Evolutionary conservation across 2,113 vertebrate genomes (phyloP).

Genomic region (Canis aureus): DNA sequence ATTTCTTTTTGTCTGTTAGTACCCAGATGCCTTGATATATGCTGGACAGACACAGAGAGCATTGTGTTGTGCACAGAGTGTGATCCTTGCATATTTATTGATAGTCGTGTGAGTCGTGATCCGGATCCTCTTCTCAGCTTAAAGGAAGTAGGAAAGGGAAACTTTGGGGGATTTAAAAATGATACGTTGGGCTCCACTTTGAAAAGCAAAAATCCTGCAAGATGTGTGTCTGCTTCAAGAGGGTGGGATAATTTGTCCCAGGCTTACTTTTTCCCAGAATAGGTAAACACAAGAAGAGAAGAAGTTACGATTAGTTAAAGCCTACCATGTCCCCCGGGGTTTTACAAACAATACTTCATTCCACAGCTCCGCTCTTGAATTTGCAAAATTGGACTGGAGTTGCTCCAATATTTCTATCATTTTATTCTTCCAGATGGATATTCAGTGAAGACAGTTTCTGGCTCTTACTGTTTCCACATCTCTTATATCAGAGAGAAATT

Average conservation of each 20-base stretch:
- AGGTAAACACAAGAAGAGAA: neutral
- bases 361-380: neutral
- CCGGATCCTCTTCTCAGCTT: neutral
- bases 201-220: slow-evolving; percentile 36
- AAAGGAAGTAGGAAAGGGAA: neutral
- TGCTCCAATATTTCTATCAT: slow-evolving; percentile 50
- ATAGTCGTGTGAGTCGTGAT: neutral
- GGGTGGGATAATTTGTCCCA: neutral
- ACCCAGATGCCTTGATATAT: neutral
- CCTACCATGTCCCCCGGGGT: neutral
- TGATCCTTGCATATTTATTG: neutral
- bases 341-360: slow-evolving; percentile 23
- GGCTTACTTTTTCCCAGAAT: neutral
- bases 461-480: slow-evolving; percentile 58
- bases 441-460: slow-evolving; percentile 61
- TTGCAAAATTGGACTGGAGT: slow-evolving; percentile 51
- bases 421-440: slow-evolving; percentile 72
- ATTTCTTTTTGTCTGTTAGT: neutral
- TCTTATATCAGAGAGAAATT: slow-evolving; percentile 64
- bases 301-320: slow-evolving; percentile 41
- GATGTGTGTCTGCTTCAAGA: neutral
- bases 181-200: neutral
- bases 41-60: neutral
- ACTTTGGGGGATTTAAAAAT: slow-evolving; percentile 5
- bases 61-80: neutral